Evolutionary conservation across 37 sponge, comb jelly and placozoan species (phyloP), one percentile per base, ranked within the genome.

Genomic region (Lycopodina hypogea): DNA sequence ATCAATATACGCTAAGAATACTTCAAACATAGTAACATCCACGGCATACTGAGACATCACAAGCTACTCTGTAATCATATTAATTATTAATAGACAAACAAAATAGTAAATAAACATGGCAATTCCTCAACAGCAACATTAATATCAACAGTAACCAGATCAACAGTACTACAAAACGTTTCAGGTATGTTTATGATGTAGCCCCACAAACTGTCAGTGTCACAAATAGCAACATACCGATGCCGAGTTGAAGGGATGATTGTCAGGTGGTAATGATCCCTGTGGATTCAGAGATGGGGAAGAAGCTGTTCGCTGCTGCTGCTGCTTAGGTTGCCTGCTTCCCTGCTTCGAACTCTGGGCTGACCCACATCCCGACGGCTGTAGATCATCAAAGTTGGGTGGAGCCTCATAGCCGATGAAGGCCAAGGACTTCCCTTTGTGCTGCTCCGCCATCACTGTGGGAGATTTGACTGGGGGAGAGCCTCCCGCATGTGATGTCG

Each of bases 221-320:
- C 48, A 45, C 4, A 4, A 45, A 45, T 9, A 45, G 48, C 9
- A 45, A 50, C 52, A 48, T 50, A 75, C 75, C 22, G 38, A 3
- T 37, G 58, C 51, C 7, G 79, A 68, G 40, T 78, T 78, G 35
- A 78, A 78, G 42, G 79, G 79, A 68, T 78, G 79, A 23, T 69
- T 69, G 1, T 67, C 50, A 51, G 79, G 79, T 0, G 79, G 79
- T 56, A 35, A 40, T 11, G 48, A 2, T 21, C 7, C 50, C 3
- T 40, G 37, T 32, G n/a, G 68, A 11, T 11, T 34, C 6, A 7
- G 34, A 8, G 6, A 32, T 32, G 34, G 36, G 7, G 34, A 35
- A 7, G 32, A 6, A 30, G 32, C 6, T 8, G 7, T 18, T 7
- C 32, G 4, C 21, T 3, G 7, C 29, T 67, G 68, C 37, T 35